A percentile compares a stretch with the other conserved stretches of the same genome.
phyloP scores from a whole-genome alignment of 35 echinoderm and acorn worm genomes.

The Lytechinus variegatus region DNA sequence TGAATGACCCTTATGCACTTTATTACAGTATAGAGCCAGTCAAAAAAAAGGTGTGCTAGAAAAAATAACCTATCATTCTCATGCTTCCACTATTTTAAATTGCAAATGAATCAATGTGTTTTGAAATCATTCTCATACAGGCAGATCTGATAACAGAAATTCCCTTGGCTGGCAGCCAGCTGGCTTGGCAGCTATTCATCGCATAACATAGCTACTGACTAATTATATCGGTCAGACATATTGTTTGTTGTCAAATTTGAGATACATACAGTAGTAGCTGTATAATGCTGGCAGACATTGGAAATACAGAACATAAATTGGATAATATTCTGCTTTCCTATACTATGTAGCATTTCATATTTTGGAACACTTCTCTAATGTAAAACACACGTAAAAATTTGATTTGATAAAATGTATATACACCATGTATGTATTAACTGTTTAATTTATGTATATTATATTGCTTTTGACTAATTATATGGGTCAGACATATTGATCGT shows the following conservation, averaged over 20 bases:
- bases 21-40: background rate
- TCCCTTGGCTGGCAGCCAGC: background rate
- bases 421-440: too few species aligned
- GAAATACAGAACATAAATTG: background rate
- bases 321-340: background rate
- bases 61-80: background rate
- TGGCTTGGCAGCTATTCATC: background rate
- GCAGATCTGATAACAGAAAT: background rate
- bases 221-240: background rate
- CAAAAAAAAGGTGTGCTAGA: background rate
- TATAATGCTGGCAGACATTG: background rate
- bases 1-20: background rate
- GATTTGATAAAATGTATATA: too few species aligned
- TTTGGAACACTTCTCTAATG: background rate
- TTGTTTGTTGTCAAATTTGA: background rate
- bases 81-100: background rate
- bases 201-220: background rate
- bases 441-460: too few species aligned
- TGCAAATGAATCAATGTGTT: slow-evolving; percentile 1
- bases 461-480: too few species aligned
- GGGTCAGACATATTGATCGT: too few species aligned
- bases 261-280: background rate
- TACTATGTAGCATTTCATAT: background rate
- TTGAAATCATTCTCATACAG: background rate
- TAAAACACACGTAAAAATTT: too few species aligned